Evolutionary conservation across 2,113 vertebrate species (phyloP), one percentile per base, ranked within the genome.

Genomic region (Gopherus evgoodei): DNA sequence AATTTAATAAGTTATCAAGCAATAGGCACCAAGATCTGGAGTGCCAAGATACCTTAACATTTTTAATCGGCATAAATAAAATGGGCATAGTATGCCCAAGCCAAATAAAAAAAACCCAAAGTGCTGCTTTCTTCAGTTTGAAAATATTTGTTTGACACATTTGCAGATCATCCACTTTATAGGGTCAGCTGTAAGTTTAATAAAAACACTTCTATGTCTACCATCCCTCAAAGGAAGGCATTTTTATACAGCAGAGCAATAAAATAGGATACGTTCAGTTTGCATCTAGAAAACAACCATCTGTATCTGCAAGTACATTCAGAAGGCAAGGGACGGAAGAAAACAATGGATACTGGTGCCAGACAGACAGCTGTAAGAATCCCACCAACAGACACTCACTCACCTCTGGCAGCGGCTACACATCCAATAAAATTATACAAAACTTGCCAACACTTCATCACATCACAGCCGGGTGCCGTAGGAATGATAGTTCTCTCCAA

Each of bases 21-120:
- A 96, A 97, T 96, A 96, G 96, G 93, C 95, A 96, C 93, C 93
- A 17, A 92, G 94, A 95, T 95, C 94, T 93, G 84, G 96, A 96
- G 94, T 97, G 94, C 96, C 92, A 97, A 93, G 97, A 97, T 95
- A 94, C 96, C 95, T 97, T 96, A 97, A 96, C 95, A 93, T 96
- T 95, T 97, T 96, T 95, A 96, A 96, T 95, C 95, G 96, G 94
- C 96, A 95, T 94, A 97, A 95, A 38, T 72, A 95, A 97, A 96
- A 97, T 90, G 95, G 96, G 96, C 96, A 97, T 93, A 97, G 96
- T 96, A 95, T 94, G 94, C 96, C 94, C 90, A 95, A 91, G 96
- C 93, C 96, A 97, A 92, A 72, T 19, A 38, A 86, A 97, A 96
- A 96, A 93, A 95, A 95, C 4, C 14, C 14, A 50, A 17, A 53